Base-by-base conservation (phyloP, 2,888 invertebrate species). In the Torymus texanus region DNA sequence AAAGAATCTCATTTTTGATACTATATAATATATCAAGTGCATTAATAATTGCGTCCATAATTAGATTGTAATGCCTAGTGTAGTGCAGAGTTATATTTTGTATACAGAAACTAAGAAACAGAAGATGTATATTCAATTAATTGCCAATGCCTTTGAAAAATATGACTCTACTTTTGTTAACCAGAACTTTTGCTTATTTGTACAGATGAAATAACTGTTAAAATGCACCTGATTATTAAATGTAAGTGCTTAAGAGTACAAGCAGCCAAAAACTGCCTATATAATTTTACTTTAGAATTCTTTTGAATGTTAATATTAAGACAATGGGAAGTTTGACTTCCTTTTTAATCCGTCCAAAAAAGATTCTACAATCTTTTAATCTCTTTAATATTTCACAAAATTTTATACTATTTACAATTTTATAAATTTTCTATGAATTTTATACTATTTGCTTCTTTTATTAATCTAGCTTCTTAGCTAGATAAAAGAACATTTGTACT, bases 21-120 rank as follows among this genome's bases (percentile, higher is more conserved):
- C 24, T 50, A 21, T 14, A 53, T 55, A 71, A 53, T 73, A 73
- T 65, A 16, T 82, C 75, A 82, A 58, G 55, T 67, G 53, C 75
- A 62, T 68, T 81, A 79, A 80, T 14, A 63, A 82, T 76, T 85
- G 83, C 84, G 84, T 85, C 84, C 84, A 84, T 72, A 67, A 74
- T 58, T 81, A 81, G 73, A 77, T 74, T 70, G 51, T 81, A 76
- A 76, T 61, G 68, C 21, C 16, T 75, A 77, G 62, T 58, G 21
- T 80, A 73, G 62, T 24, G 18, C 61, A 75, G 59, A 76, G 41
- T 59, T 61, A 73, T 77, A 80, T 80, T 74, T 80, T 80, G 11
- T 80, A 70, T 53, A 73, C n/a, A 58, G 51, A 80, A 55, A 12
- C 18, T 67, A 55, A n/a, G 65, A 50, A 13, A 4, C 21, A 66